Percentiles rank a stretch among this genome's conserved stretches.
Conservation (phyloP, 2,113 vertebrate genomes). For the Progne subis region DNA sequence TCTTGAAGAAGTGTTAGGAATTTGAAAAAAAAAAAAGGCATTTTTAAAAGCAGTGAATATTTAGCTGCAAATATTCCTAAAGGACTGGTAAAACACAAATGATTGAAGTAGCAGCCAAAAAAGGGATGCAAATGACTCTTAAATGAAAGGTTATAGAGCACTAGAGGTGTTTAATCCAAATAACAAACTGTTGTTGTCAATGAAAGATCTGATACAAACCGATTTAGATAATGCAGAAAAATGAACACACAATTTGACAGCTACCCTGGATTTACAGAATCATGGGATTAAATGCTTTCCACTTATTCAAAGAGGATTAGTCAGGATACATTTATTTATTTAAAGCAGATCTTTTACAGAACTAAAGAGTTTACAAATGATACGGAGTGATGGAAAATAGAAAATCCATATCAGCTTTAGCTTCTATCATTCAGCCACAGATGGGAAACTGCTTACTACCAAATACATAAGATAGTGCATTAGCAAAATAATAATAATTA, state of each 20-base stretch:
- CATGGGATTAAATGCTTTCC: slow-evolving; percentile 74
- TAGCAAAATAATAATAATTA: slow-evolving; percentile 32
- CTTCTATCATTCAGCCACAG: slow-evolving; percentile 67
- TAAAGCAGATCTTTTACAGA: slow-evolving; percentile 75
- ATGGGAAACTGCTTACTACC: slow-evolving; percentile 59
- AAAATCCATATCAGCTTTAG: slow-evolving; percentile 71
- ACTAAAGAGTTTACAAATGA: slow-evolving; percentile 72
- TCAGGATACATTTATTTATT: slow-evolving; percentile 75
- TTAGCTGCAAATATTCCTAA: slow-evolving; percentile 50
- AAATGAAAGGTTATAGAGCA: slow-evolving; percentile 55
- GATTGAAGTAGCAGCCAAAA: slow-evolving; percentile 56
- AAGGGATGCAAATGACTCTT: slow-evolving; percentile 49
- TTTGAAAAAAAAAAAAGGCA: neutral
- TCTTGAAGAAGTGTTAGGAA: neutral
- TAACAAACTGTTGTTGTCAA: slow-evolving; percentile 57
- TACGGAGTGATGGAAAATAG: slow-evolving; percentile 63
- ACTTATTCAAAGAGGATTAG: slow-evolving; percentile 77
- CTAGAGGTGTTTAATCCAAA: slow-evolving; percentile 46
- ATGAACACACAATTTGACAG: slow-evolving; percentile 74
- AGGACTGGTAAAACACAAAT: slow-evolving; percentile 50
- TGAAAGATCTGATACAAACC: slow-evolving; percentile 65
- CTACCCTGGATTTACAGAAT: slow-evolving; percentile 71
- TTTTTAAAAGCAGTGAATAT: slow-evolving; percentile 32
- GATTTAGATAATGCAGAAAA: slow-evolving; percentile 72
- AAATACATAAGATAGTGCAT: slow-evolving; percentile 26